These are phyloP conservation scores for Aphelinus certus DNA, from an alignment of 1,140 invertebrate genomes.

Conservation along the genomic window DNA sequence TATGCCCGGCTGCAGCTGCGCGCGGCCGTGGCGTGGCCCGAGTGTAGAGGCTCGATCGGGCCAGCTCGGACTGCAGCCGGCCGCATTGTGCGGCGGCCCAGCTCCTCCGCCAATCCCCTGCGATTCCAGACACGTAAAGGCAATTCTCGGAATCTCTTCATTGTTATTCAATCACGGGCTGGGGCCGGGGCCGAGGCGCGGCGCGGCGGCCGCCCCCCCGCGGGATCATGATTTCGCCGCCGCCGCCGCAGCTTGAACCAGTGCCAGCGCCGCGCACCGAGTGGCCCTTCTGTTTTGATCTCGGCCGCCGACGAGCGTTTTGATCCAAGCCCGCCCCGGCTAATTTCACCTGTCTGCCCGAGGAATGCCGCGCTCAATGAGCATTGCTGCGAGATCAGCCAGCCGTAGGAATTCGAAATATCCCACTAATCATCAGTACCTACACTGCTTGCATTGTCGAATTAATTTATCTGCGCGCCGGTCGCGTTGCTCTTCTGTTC, in stretches of 20 bases:
- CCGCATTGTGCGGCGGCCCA: slow-evolving; percentile 5
- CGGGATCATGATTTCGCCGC: not conserved
- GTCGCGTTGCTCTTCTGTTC: too few species aligned
- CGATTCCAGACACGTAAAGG: slow-evolving; percentile 65
- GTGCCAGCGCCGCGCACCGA: too few species aligned
- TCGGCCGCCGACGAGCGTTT: not conserved
- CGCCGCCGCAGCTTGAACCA: not conserved
- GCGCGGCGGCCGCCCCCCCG: not conserved
- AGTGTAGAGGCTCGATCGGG: not conserved
- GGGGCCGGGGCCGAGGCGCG: slow-evolving; percentile 6
- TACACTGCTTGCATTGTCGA: too few species aligned
- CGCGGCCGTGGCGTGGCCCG: slow-evolving; percentile 32
- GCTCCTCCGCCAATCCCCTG: slow-evolving; percentile 36
- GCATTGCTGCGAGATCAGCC: too few species aligned
- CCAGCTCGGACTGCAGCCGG: not conserved
- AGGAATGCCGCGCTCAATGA: too few species aligned
- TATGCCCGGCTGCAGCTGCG: slow-evolving; percentile 32
- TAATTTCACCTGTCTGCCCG: too few species aligned
- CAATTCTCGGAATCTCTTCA: slow-evolving; percentile 63
- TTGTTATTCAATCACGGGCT: slow-evolving; percentile 60
- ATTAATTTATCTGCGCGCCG: too few species aligned
- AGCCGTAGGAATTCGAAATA: too few species aligned
- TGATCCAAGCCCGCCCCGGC: too few species aligned
- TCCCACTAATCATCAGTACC: too few species aligned
- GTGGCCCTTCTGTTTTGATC: not conserved